Evolutionary conservation across 37 sponge, comb jelly and placozoan species (phyloP).

Genomic region (Theonella swinhoei): DNA sequence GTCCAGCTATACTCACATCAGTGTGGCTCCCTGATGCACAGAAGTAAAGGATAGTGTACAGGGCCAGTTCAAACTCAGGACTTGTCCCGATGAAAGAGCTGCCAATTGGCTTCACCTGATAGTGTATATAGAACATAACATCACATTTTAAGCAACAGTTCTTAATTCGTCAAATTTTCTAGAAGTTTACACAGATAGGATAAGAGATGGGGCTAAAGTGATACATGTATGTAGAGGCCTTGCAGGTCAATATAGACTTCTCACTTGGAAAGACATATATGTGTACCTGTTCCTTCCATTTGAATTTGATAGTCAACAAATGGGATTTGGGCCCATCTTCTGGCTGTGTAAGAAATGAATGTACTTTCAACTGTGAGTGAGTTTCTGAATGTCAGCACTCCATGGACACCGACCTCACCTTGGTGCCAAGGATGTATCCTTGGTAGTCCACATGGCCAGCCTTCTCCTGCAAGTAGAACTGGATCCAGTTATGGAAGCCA

Average conservation of each 20-base stretch:
- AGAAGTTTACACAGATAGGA: no score
- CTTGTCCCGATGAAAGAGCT: conserved; percentile 79
- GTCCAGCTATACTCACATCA: conserved; percentile 34
- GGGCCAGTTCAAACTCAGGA: conserved; percentile 88
- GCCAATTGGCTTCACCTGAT: conserved; percentile 65
- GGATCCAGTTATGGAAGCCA: conserved; percentile 94
- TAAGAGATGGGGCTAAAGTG: background rate
- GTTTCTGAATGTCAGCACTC: background rate
- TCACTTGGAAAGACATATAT: no score
- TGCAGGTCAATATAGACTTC: no score
- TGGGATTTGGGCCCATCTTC: conserved; percentile 31
- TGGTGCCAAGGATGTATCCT: conserved; percentile 71
- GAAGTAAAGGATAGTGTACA: conserved; percentile 76
- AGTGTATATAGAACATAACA: background rate
- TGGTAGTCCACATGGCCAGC: conserved; percentile 86
- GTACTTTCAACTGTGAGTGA: background rate
- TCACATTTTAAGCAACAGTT: background rate
- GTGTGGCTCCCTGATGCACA: conserved; percentile 38
- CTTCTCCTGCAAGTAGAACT: conserved; percentile 84
- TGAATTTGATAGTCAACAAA: conserved; percentile 55
- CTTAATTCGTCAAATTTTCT: no score
- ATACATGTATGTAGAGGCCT: no score
- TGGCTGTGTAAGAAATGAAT: conserved; percentile 23
- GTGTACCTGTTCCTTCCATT: conserved; percentile 62
- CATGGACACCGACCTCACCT: conserved; percentile 20